A percentile compares a stretch with the other conserved stretches of the same genome.
These are phyloP conservation scores for Athetis lepigone DNA, from an alignment of 2,888 invertebrate genomes.

Conservation along the genomic window DNA sequence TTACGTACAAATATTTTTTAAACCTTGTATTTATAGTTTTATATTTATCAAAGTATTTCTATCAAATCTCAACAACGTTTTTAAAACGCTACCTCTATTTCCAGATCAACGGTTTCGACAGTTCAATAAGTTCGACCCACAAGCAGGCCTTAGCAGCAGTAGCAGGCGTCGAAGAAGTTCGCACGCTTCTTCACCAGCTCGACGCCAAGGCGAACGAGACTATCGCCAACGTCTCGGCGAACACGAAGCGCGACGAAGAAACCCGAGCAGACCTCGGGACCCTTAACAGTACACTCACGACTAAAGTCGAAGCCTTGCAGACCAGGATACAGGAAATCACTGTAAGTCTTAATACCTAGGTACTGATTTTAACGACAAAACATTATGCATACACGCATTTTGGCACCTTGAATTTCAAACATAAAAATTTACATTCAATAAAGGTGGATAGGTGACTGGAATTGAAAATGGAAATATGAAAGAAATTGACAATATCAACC, in stretches of 20 bases:
- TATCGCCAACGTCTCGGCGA: constrained; percentile 78
- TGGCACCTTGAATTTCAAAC: constrained; percentile 45
- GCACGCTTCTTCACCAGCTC: constrained; percentile 76
- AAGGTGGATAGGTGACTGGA: constrained; percentile 34
- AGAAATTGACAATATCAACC: not conserved
- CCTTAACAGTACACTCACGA: constrained; percentile 78
- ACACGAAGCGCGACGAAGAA: constrained; percentile 74
- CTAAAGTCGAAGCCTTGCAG: constrained; percentile 77
- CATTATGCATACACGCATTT: constrained; percentile 6
- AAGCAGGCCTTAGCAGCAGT: constrained; percentile 83
- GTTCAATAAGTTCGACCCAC: constrained; percentile 79
- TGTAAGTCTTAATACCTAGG: constrained; percentile 70
- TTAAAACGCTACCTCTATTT: constrained; percentile 9
- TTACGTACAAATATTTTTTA: no score
- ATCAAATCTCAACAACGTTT: not conserved
- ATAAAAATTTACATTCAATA: constrained; percentile 43
- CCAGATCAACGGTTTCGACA: constrained; percentile 89
- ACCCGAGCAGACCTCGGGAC: constrained; percentile 72
- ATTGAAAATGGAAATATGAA: constrained; percentile 23
- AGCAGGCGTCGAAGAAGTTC: constrained; percentile 83
- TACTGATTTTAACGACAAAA: constrained; percentile 18
- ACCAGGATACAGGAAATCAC: constrained; percentile 78
- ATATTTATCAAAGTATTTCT: no score
- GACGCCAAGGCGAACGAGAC: constrained; percentile 83
- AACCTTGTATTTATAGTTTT: no score